A percentile compares a stretch with the other conserved stretches of the same genome.
Conservation (phyloP, 1,140 invertebrate species). For the Drosophila oshimai region DNA sequence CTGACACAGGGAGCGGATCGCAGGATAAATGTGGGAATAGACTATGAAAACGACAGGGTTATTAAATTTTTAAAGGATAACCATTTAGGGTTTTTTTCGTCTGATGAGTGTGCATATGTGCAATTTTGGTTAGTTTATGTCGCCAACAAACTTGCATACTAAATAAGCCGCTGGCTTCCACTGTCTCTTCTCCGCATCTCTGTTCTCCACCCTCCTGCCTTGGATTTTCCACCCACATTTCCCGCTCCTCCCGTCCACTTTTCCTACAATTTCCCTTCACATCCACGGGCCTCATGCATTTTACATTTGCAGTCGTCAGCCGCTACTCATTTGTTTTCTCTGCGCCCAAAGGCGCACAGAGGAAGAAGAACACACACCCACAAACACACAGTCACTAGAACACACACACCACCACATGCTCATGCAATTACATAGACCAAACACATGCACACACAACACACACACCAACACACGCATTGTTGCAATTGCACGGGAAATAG, state of each 20-base stretch:
- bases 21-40: not conserved
- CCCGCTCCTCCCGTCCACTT: not conserved
- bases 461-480: slow-evolving; percentile 52
- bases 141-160: slow-evolving; percentile 73
- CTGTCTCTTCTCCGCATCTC: slow-evolving; percentile 31
- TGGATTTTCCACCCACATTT: not conserved
- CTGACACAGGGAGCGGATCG: slow-evolving; percentile 24
- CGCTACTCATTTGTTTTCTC: slow-evolving; percentile 77
- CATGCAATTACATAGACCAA: slow-evolving; percentile 35
- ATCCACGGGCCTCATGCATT: slow-evolving; percentile 48
- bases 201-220: not conserved
- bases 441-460: slow-evolving; percentile 12
- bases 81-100: slow-evolving; percentile 13
- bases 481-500: slow-evolving; percentile 80
- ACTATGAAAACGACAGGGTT: not conserved
- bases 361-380: slow-evolving; percentile 12
- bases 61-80: slow-evolving; percentile 26
- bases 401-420: slow-evolving; percentile 9
- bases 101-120: slow-evolving; percentile 26
- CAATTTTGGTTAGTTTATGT: slow-evolving; percentile 65
- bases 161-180: slow-evolving; percentile 66
- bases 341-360: slow-evolving; percentile 58
- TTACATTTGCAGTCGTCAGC: slow-evolving; percentile 69
- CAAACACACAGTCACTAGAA: slow-evolving; percentile 17
- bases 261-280: not conserved